These are phyloP conservation scores for Stichopus chloronotus DNA, from an alignment of 35 echinoderm and acorn worm genomes.

Conservation along the genomic window DNA sequence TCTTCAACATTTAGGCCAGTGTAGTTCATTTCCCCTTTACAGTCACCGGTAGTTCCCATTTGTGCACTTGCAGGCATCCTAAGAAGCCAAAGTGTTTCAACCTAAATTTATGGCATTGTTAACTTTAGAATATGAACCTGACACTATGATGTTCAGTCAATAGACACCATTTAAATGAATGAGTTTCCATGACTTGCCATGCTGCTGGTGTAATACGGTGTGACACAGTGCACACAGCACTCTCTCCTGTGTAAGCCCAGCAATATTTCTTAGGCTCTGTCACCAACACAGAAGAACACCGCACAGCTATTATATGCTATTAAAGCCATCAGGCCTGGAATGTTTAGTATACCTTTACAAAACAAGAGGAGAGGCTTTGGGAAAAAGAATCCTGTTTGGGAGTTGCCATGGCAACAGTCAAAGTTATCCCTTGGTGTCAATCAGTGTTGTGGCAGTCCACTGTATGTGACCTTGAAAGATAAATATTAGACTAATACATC, in stretches of 20 bases:
- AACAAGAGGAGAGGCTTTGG: constrained; percentile 5
- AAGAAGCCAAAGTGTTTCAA: too few relatives aligned
- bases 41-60: too few relatives aligned
- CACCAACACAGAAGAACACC: neutral
- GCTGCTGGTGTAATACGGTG: too few relatives aligned
- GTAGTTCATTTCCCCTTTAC: too few relatives aligned
- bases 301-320: neutral
- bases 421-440: constrained; percentile 7
- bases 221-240: too few relatives aligned
- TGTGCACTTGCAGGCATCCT: too few relatives aligned
- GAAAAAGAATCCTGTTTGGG: constrained; percentile 41
- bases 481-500: neutral
- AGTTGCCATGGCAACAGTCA: constrained; percentile 16
- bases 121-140: too few relatives aligned
- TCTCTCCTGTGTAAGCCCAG: neutral
- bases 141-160: too few relatives aligned
- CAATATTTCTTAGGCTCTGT: neutral
- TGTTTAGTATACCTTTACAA: constrained; percentile 19
- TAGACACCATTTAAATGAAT: too few relatives aligned
- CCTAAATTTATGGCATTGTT: too few relatives aligned
- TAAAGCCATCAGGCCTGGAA: neutral
- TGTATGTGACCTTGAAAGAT: constrained; percentile 11
- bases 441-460: neutral
- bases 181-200: too few relatives aligned
- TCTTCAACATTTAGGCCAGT: too few relatives aligned